phyloP scores from a whole-genome alignment of 1,140 invertebrate genomes.

The Steinernema khuongi region DNA sequence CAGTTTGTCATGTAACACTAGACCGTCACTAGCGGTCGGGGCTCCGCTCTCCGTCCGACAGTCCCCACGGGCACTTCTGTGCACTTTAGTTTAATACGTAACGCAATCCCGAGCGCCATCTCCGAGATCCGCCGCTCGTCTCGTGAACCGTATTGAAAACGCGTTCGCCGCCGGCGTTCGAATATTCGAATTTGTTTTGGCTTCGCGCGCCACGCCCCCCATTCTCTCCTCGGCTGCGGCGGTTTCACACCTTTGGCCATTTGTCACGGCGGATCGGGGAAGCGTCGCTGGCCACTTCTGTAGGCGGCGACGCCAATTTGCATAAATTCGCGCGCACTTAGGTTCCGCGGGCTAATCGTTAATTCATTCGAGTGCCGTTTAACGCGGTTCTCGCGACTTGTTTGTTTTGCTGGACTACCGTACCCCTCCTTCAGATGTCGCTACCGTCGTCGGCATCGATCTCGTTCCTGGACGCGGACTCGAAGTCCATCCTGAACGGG shows the following conservation, averaged over 20 bases:
- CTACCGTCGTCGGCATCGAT: slow-evolving; percentile 18
- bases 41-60: not conserved
- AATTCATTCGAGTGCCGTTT: not conserved
- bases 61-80: not conserved
- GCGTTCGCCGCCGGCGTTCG: not conserved
- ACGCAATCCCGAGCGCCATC: not conserved
- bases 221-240: not conserved
- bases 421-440: not conserved
- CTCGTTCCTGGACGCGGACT: slow-evolving; percentile 44
- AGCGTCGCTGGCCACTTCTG: not conserved
- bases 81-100: slow-evolving; percentile 15
- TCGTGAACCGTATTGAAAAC: not conserved
- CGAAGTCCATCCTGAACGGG: slow-evolving; percentile 46
- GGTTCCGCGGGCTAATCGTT: not conserved
- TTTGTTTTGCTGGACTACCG: not conserved
- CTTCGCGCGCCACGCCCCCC: not conserved
- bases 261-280: not conserved
- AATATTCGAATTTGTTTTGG: slow-evolving; percentile 14
- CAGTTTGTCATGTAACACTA: not conserved
- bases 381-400: not conserved
- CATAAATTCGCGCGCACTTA: not conserved
- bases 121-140: not conserved
- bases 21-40: not conserved
- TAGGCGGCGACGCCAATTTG: not conserved
- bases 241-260: slow-evolving; percentile 16